Base-by-base conservation (phyloP, 2,113 vertebrate genomes). In the Nothocercus julius region DNA sequence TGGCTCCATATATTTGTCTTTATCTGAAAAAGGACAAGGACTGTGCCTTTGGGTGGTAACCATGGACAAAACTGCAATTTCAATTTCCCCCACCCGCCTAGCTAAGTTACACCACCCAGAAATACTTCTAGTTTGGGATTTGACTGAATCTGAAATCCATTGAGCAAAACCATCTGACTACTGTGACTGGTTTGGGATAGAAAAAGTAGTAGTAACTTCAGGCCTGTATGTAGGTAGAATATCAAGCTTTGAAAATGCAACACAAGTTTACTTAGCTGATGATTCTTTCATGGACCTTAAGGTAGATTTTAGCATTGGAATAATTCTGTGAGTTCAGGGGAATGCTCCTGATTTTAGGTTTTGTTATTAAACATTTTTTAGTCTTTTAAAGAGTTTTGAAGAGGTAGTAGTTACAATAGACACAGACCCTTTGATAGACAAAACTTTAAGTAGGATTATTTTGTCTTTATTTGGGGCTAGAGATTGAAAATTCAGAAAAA, bases 271-370 rank as follows among this genome's bases (percentile, higher is more conserved):
- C 2, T 0, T 92, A 81, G 38, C 69, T 78, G 68, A 10, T 70
- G 38, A 42, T 64, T 51, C 56, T 94, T 96, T 90, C 90, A 54
- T 94, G 86, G 94, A 94, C 90, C 34, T 84, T 81, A 4, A 56
- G 18, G 66, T 83, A 38, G 70, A 5, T 38, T 86, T 92, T 86
- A 34, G 45, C 81, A 83, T 64, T 81, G 19, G 77, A n/a, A 20
- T 8, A 62, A 8, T 44, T 3, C 38, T 58, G 61, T n/a, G 53
- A 84, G 62, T 47, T 92, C 32, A 64, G 80, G 61, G 61, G 32
- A 75, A 11, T 75, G 67, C 86, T 84, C 80, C 78, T 69, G 20
- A 11, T 67, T 3, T 40, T 45, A 21, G 51, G 16, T 92, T 95
- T 86, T 51, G 22, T 67, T 84, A 64, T 66, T 88, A 75, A 84